phyloP scores from a whole-genome alignment of 2,797 vertebrate genomes.

The Acipenser transmontanus region DNA sequence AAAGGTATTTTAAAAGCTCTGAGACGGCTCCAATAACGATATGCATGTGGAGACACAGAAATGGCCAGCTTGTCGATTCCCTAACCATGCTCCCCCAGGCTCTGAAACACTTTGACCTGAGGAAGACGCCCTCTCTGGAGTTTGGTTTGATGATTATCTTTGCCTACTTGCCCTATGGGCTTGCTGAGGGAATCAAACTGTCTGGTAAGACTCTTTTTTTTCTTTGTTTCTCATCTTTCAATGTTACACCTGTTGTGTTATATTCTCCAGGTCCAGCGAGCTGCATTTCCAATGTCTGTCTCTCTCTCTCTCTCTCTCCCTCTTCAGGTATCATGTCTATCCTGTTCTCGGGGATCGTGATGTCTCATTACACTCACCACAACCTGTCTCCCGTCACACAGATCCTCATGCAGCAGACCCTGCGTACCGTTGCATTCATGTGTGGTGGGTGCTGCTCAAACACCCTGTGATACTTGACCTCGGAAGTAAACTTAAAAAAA shows the following conservation, averaged over 20 bases:
- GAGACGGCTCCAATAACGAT: too few relatives aligned
- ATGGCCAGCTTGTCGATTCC: conserved; percentile 15
- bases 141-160: conserved; percentile 99
- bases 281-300: neutral
- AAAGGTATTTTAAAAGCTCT: too few relatives aligned
- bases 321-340: conserved; percentile 93
- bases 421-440: conserved; percentile 91
- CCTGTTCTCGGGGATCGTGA: conserved; percentile 93
- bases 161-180: conserved; percentile 92
- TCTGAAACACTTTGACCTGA: conserved; percentile 90
- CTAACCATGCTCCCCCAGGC: conserved; percentile 46
- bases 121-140: conserved; percentile 93
- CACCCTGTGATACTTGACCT: too few relatives aligned
- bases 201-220: conserved; percentile 66
- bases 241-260: neutral
- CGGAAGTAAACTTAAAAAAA: too few relatives aligned
- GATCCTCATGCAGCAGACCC: conserved; percentile 97
- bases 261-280: too few relatives aligned
- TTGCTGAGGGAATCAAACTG: conserved; percentile 91
- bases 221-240: neutral
- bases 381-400: conserved; percentile 96
- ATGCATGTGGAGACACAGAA: too few relatives aligned
- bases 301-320: conserved; percentile 14
- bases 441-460: conserved; percentile 62
- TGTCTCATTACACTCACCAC: conserved; percentile 98